Evolutionary conservation across 2,888 invertebrate species (phyloP), one percentile per base, ranked within the genome.

Genomic region (Pammene aurita): DNA sequence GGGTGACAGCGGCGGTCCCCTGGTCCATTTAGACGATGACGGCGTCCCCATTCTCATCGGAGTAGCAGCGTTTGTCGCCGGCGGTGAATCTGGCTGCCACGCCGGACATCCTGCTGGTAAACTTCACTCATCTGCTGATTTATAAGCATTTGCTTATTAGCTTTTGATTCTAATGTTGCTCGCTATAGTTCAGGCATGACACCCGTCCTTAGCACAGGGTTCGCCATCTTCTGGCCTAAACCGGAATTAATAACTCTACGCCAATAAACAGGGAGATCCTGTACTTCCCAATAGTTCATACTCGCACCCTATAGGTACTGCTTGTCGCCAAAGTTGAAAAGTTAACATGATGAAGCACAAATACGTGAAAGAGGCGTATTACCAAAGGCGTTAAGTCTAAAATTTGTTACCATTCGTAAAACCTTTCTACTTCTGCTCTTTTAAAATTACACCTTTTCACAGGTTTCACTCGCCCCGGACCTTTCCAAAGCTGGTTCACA

Each of bases 1-100:
- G 92, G 92, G 92, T 41, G 92, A 92, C 81, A 92, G 91, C 72
- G 92, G 92, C n/a, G 92, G 92, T 26, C 91, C 92, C 0, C 73
- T 92, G 16, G 85, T 89, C 34, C 81, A 86, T 64, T 76, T 81
- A 16, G 72, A 73, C 26, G 11, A 70, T 0, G 81, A 85, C 0
- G 86, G 86, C 0, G 72, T 73, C 0, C 83, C 82, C 10, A 78
- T 74, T 5, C 84, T 90, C 5, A 72, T 92, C 10, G 92, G 92
- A 0, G 81, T 92, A 2, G 81, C 87, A 1, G 91, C 92, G 0
- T 92, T 92, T 77, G 91, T 89, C 1, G 90, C 90, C 11, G 86
- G 86, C 7, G 86, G 83, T 2, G 50, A 75, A 16, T 81, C 73
- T 61, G 92, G 92, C 26, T 92, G 92, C 79, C 91, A 91, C 71